A percentile compares a stretch with the other conserved stretches of the same genome.
phyloP scores from a whole-genome alignment of 2,113 vertebrate genomes.

The Rhinichthys klamathensis region DNA sequence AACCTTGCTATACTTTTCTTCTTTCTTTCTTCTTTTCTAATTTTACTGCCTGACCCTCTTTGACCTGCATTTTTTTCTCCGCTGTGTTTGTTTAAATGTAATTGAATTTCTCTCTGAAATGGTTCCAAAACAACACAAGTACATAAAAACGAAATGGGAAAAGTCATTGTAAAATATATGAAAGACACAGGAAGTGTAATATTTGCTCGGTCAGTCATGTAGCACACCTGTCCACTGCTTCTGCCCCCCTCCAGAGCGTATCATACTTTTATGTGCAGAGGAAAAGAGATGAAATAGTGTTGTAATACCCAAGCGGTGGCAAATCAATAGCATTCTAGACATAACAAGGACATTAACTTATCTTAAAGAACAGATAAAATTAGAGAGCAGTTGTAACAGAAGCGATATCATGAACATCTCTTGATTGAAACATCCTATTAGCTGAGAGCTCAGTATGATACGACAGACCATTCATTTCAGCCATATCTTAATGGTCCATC shows the following conservation, averaged over 20 bases:
- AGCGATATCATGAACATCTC: constrained; percentile 71
- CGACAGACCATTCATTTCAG: constrained; percentile 67
- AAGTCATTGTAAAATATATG: not conserved
- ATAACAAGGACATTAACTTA: constrained; percentile 62
- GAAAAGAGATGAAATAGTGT: constrained; percentile 51
- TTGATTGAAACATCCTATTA: constrained; percentile 75
- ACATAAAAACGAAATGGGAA: not conserved
- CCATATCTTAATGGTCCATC: constrained; percentile 77
- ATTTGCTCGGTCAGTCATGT: constrained; percentile 17
- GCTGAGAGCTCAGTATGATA: constrained; percentile 72
- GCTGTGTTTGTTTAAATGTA: too few relatives aligned
- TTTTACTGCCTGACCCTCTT: too few relatives aligned
- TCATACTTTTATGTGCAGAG: constrained; percentile 35
- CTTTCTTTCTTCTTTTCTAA: too few relatives aligned
- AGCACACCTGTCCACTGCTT: not conserved
- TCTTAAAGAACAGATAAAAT: constrained; percentile 58
- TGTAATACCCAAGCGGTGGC: constrained; percentile 44
- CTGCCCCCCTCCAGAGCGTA: constrained; percentile 4
- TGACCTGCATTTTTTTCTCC: too few relatives aligned
- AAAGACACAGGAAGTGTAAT: constrained; percentile 1
- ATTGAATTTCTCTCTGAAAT: too few relatives aligned
- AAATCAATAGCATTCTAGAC: constrained; percentile 57
- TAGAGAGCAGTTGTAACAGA: constrained; percentile 51
- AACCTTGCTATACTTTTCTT: too few relatives aligned
- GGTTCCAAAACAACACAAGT: not conserved